phyloP scores from a whole-genome alignment of 2,113 vertebrate species.

The Epinephelus cyanopodus region DNA sequence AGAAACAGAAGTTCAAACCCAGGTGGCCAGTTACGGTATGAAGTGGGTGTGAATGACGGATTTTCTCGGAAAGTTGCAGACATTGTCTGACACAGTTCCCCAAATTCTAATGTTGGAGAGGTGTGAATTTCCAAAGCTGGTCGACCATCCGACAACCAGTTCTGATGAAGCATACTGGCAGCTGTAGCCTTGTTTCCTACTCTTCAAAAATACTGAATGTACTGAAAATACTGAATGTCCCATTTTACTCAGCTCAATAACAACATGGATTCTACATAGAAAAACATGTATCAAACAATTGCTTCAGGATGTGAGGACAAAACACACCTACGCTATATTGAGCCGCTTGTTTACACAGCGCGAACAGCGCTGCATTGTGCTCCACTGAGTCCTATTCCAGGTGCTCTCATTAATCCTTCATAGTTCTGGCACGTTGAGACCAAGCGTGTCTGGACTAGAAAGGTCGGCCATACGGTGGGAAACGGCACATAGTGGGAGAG shows the following conservation, averaged over 20 bases:
- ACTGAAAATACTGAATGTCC: not conserved
- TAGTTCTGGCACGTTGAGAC: slow-evolving; percentile 46
- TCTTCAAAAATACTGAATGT: not conserved
- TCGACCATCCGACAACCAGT: not conserved
- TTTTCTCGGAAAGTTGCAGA: not conserved
- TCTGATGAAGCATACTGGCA: not conserved
- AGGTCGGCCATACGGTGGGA: slow-evolving; percentile 25
- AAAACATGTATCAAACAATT: slow-evolving; percentile 22
- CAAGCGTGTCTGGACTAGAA: slow-evolving; percentile 52
- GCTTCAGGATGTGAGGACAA: slow-evolving; percentile 38
- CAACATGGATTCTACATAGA: not conserved
- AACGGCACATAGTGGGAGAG: slow-evolving; percentile 14
- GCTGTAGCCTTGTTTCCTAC: not conserved
- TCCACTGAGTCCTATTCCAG: slow-evolving; percentile 59
- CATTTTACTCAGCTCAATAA: not conserved
- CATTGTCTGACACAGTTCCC: not conserved
- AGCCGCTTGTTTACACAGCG: slow-evolving; percentile 53
- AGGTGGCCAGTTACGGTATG: not conserved
- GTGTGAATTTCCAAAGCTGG: not conserved
- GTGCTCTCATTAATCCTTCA: slow-evolving; percentile 70
- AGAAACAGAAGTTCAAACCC: no score
- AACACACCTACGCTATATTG: slow-evolving; percentile 1
- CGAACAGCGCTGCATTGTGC: slow-evolving; percentile 57
- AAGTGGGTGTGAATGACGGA: not conserved
- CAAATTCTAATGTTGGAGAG: not conserved